phyloP scores from a whole-genome alignment of 2,797 vertebrate genomes.

The Hephaestus fuliginosus region DNA sequence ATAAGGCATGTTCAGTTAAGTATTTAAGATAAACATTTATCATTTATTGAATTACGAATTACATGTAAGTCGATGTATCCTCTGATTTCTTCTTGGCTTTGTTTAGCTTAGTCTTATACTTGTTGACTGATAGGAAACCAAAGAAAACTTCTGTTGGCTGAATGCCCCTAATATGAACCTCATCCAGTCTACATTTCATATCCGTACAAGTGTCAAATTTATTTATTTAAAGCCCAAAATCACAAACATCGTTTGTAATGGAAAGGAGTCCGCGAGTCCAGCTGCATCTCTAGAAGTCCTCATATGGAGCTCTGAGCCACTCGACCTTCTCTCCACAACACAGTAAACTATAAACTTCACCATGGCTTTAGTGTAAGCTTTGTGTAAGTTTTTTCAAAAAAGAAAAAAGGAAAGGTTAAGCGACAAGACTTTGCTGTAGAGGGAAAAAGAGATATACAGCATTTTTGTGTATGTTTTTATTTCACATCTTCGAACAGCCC shows the following conservation, averaged over 20 bases:
- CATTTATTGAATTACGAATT: conserved; percentile 8
- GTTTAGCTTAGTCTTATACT: not conserved
- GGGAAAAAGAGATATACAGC: conserved; percentile 1
- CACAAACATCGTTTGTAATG: no score
- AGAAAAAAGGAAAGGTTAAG: not conserved
- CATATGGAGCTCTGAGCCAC: no score
- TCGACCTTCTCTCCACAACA: no score
- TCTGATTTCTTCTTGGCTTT: not conserved
- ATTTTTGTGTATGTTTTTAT: conserved; percentile 32
- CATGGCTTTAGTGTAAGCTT: not conserved
- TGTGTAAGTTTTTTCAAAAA: not conserved
- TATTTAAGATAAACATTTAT: not conserved
- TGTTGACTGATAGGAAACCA: conserved; percentile 9
- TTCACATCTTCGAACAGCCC: conserved; percentile 38
- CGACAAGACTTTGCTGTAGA: not conserved
- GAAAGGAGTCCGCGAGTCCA: no score
- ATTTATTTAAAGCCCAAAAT: no score
- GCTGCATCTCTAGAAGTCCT: no score
- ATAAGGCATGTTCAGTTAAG: not conserved
- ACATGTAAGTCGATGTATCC: not conserved
- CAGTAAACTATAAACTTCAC: conserved; percentile 1
- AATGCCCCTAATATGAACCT: not conserved
- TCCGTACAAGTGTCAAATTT: not conserved
- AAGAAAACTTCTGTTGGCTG: not conserved
- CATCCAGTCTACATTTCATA: not conserved